Percentiles rank a stretch among this genome's conserved stretches.
Conservation (phyloP, 2,797 vertebrate species). For the Gadopsis marmoratus region DNA sequence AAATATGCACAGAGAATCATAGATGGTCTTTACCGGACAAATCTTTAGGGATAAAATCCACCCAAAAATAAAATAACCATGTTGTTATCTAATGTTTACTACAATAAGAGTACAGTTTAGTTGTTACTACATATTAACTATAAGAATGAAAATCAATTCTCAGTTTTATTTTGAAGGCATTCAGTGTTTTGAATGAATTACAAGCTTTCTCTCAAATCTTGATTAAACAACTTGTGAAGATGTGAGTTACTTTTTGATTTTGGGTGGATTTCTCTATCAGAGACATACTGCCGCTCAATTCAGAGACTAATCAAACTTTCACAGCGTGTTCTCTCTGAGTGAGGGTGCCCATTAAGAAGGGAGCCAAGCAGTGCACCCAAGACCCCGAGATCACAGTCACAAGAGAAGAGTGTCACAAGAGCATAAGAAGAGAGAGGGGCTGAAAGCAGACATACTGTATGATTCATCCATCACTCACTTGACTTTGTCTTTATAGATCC, state of each 20-base stretch:
- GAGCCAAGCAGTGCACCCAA: conserved; percentile 24
- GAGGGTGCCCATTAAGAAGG: conserved; percentile 54
- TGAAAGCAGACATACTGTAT: conserved; percentile 42
- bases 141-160: neutral
- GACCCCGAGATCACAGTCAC: conserved; percentile 53
- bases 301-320: conserved; percentile 55
- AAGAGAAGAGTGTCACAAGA: conserved; percentile 27
- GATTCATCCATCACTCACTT: conserved; percentile 47
- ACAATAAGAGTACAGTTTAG: neutral
- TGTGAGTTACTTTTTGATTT: neutral
- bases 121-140: neutral
- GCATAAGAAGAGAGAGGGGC: conserved; percentile 30
- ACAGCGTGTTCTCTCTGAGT: conserved; percentile 23
- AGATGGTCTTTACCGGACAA: conserved; percentile 22
- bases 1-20: conserved; percentile 39
- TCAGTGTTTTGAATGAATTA: neutral
- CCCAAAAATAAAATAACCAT: conserved; percentile 12
- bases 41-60: conserved; percentile 1
- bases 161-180: neutral
- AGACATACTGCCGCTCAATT: conserved; percentile 22
- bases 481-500: conserved; percentile 35
- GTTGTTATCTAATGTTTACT: neutral
- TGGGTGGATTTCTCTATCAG: conserved; percentile 12
- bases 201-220: neutral
- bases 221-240: neutral